phyloP scores from a whole-genome alignment of 1,140 invertebrate species.

The Drosophila navojoa region DNA sequence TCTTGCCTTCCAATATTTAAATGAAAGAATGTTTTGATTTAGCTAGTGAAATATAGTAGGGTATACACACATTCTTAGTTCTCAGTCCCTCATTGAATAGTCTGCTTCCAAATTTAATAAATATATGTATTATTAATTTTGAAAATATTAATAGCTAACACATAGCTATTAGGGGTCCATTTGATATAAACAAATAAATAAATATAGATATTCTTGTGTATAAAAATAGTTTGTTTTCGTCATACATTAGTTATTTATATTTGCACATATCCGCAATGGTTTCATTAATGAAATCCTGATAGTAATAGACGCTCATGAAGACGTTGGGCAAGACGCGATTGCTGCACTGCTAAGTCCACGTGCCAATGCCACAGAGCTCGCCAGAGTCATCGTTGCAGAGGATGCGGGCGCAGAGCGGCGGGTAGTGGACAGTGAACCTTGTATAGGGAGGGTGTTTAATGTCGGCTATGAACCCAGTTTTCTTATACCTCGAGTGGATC shows the following conservation, averaged over 20 bases:
- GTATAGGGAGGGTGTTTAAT: conserved; percentile 24
- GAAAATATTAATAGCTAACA: too few species aligned
- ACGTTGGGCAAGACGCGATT: conserved; percentile 37
- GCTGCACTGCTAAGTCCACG: conserved; percentile 47
- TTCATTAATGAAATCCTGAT: conserved; percentile 28
- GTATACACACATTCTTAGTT: too few species aligned
- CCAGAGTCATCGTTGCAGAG: conserved; percentile 55
- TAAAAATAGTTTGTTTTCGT: too few species aligned
- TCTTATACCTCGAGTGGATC: conserved; percentile 38
- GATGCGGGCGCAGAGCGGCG: conserved; percentile 34
- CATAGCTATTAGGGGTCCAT: too few species aligned
- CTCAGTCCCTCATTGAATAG: too few species aligned
- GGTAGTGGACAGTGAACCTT: conserved; percentile 8
- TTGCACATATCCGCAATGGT: conserved; percentile 7
- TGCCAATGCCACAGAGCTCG: conserved; percentile 43
- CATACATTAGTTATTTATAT: background rate
- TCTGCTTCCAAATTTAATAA: too few species aligned
- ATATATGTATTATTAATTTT: too few species aligned
- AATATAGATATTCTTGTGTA: too few species aligned
- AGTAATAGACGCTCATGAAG: conserved; percentile 46
- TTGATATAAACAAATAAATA: too few species aligned
- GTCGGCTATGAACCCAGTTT: conserved; percentile 37
- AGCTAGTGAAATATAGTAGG: too few species aligned
- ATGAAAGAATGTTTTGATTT: too few species aligned
- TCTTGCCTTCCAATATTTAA: too few species aligned